Conservation (phyloP, 1,140 invertebrate genomes). For the Drosophila ohnishii region DNA sequence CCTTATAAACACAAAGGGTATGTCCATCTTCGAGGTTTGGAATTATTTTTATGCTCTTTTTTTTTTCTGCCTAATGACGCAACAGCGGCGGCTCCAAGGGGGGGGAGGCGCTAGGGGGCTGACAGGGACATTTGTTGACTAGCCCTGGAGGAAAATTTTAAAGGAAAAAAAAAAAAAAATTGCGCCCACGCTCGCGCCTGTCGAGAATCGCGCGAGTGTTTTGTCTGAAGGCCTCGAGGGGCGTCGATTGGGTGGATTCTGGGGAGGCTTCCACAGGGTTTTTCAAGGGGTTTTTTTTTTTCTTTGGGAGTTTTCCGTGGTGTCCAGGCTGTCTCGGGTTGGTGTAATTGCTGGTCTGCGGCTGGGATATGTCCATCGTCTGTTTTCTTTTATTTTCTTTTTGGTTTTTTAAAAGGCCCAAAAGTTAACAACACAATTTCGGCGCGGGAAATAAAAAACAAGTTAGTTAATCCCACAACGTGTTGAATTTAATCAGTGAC, state of each 20-base stretch:
- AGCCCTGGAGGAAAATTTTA: slow-evolving; percentile 66
- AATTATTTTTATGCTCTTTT: slow-evolving; percentile 5
- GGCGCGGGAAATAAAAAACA: slow-evolving; percentile 75
- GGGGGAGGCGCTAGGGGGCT: not conserved
- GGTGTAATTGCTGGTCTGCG: slow-evolving; percentile 68
- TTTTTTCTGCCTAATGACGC: slow-evolving; percentile 64
- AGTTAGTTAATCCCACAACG: slow-evolving; percentile 81
- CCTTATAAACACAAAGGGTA: not conserved
- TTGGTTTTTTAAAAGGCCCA: slow-evolving; percentile 3
- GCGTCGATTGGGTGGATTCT: slow-evolving; percentile 9
- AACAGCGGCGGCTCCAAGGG: slow-evolving; percentile 9
- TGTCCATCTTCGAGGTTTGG: not conserved
- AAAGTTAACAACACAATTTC: slow-evolving; percentile 80
- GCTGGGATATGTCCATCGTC: slow-evolving; percentile 21
- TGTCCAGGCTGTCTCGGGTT: not conserved
- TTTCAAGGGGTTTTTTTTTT: not conserved
- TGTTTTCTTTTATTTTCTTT: not conserved
- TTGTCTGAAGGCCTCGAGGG: slow-evolving; percentile 69
- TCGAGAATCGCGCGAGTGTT: slow-evolving; percentile 54
- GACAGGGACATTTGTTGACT: slow-evolving; percentile 62
- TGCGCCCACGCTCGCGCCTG: slow-evolving; percentile 28
- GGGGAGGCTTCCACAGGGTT: not conserved
- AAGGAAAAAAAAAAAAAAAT: slow-evolving; percentile 38
- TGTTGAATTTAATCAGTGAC: slow-evolving; percentile 81
- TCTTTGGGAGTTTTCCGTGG: not conserved